Evolutionary conservation across 2,888 invertebrate species (phyloP), one percentile per base, ranked within the genome.

Genomic region (Synergus japonicus): DNA sequence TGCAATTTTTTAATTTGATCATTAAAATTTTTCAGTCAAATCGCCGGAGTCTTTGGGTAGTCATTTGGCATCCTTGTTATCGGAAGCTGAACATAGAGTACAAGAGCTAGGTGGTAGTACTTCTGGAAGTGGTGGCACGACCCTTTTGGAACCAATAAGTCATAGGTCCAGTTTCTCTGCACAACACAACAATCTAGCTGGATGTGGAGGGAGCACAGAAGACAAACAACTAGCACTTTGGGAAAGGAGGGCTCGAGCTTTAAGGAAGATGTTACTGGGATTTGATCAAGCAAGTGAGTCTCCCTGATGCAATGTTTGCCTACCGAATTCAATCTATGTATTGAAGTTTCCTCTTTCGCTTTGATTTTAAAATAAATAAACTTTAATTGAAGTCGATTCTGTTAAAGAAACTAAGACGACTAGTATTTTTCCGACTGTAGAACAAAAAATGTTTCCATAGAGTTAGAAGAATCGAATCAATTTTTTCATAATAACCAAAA

Each of bases 161-260:
- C 90, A 91, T 85, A 89, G 90, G 80, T 88, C 90, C 18, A 92
- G 91, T 85, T 91, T 92, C 81, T 89, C 91, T 29, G 83, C 89
- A 22, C 90, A 90, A 82, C 90, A 92, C 85, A 91, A 91, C 86
- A 91, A 90, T 82, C 94, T 95, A 5, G 95, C 95, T 64, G 96
- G 96, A 58, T 96, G 96, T 90, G 93, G 95, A 18, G 94, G 94
- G 54, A 95, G 94, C 15, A 96, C 96, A 88, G 95, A 95, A 84
- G 97, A 97, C 90, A 97, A 97, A 88, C 97, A 97, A 92, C 95
- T 96, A 76, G 96, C 96, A 83, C 95, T 97, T 77, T 98, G 98
- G 98, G 97, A 98, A 87, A 94, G 97, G 83, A 95, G 97, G 87
- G 95, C 96, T 73, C 94, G 96, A 88, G 95, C 96, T 0, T 93